A percentile compares a stretch with the other conserved stretches of the same genome.
These are phyloP conservation scores for Scaptomyza pallida DNA, from an alignment of 1,140 invertebrate genomes.

Conservation along the genomic window DNA sequence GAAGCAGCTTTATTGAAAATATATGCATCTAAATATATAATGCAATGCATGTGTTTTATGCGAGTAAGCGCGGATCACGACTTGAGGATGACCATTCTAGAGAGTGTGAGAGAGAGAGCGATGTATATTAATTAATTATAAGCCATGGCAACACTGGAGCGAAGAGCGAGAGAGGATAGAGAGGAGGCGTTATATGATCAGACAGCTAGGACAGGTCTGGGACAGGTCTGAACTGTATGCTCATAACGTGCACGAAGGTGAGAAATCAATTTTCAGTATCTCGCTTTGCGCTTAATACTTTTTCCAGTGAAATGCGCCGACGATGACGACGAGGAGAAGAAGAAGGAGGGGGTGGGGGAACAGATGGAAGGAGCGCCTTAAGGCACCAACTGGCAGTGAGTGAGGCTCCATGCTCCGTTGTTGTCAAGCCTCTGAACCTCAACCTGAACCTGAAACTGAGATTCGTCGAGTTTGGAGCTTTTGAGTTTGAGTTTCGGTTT, in stretches of 20 bases:
- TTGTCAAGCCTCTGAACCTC: constrained; percentile 23
- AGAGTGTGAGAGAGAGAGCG: too few relatives aligned
- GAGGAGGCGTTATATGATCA: neutral
- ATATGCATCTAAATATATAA: neutral
- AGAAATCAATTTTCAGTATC: constrained; percentile 83
- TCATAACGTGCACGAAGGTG: constrained; percentile 80
- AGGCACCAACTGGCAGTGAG: constrained; percentile 10
- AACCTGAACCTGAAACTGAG: neutral
- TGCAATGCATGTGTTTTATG: too few relatives aligned
- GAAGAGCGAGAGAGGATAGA: neutral
- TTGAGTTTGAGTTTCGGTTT: constrained; percentile 28
- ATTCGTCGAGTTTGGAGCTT: neutral
- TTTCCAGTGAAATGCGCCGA: constrained; percentile 78
- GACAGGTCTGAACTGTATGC: neutral
- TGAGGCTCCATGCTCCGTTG: constrained; percentile 13
- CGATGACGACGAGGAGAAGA: neutral
- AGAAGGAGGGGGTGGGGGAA: too few relatives aligned
- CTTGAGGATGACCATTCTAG: too few relatives aligned
- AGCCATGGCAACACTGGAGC: constrained; percentile 31
- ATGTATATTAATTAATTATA: constrained; percentile 80
- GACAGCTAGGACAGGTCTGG: constrained; percentile 15
- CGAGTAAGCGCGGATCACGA: too few relatives aligned
- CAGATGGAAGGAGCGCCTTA: constrained; percentile 7
- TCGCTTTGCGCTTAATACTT: constrained; percentile 80
- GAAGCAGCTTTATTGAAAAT: constrained; percentile 58